These are phyloP conservation scores for Lasioglossum figueresi DNA, from an alignment of 2,888 invertebrate species.

Conservation along the genomic window DNA sequence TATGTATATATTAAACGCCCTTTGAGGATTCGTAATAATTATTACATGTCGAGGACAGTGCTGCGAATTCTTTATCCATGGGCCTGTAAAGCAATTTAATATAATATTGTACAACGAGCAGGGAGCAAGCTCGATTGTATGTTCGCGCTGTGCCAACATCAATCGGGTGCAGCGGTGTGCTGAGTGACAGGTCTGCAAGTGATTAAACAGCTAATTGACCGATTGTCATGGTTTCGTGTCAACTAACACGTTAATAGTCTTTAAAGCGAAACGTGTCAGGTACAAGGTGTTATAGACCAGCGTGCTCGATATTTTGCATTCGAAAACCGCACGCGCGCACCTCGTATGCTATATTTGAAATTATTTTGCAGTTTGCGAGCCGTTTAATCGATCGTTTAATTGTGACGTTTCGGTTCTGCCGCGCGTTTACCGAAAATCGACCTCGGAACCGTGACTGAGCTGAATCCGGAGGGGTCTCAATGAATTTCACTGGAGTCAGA, in stretches of 20 bases:
- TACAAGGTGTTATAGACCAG: constrained; percentile 9
- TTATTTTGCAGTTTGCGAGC: not conserved
- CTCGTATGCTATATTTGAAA: not conserved
- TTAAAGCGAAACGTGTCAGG: constrained; percentile 37
- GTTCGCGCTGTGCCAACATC: constrained; percentile 31
- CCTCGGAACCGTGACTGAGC: not conserved
- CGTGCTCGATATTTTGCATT: not conserved
- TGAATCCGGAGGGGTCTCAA: not conserved
- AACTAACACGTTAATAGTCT: constrained; percentile 27
- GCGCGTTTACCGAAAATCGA: not conserved
- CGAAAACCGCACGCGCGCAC: not conserved
- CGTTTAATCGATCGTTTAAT: constrained; percentile 7
- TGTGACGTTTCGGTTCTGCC: not conserved
- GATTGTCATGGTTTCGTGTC: constrained; percentile 46
- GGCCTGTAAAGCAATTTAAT: not conserved
- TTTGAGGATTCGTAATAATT: not conserved
- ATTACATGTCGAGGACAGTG: not conserved
- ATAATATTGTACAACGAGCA: constrained; percentile 14
- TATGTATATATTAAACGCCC: not conserved
- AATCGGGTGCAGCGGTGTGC: constrained; percentile 20
- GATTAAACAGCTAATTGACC: constrained; percentile 52
- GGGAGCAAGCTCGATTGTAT: constrained; percentile 15
- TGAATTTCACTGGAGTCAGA: not conserved
- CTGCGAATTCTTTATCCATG: not conserved
- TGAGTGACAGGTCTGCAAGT: constrained; percentile 55